Evolutionary conservation across 2,797 vertebrate genomes (phyloP).

Genomic region (Gila robusta): DNA sequence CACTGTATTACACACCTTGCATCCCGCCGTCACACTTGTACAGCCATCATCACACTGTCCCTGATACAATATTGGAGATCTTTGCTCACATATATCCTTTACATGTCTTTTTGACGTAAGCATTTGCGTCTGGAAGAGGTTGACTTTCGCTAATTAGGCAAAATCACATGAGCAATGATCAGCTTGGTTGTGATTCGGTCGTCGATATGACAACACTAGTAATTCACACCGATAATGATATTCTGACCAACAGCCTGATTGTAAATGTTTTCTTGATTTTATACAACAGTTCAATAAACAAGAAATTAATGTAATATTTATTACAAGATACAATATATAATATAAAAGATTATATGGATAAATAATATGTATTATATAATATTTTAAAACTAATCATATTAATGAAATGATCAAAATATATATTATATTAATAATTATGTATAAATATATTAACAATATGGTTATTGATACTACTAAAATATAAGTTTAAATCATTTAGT

Average conservation of each 20-base stretch:
- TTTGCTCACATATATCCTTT: neutral
- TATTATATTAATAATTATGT: neutral
- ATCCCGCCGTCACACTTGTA: neutral
- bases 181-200: neutral
- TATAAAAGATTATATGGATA: neutral
- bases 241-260: neutral
- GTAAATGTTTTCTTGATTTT: neutral
- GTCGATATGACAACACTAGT: neutral
- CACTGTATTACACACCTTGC: slow-evolving; percentile 15
- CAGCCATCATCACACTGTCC: neutral
- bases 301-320: neutral
- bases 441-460: neutral
- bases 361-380: neutral
- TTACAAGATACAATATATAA: neutral
- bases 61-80: neutral
- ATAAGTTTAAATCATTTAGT: neutral
- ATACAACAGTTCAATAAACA: neutral
- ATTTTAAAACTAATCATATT: neutral
- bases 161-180: neutral
- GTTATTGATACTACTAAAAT: neutral
- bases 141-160: neutral
- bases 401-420: neutral
- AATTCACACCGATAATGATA: neutral
- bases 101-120: neutral
- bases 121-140: neutral